Evolutionary conservation across 2,113 vertebrate genomes (phyloP).

Genomic region (Centrocercus urophasianus): DNA sequence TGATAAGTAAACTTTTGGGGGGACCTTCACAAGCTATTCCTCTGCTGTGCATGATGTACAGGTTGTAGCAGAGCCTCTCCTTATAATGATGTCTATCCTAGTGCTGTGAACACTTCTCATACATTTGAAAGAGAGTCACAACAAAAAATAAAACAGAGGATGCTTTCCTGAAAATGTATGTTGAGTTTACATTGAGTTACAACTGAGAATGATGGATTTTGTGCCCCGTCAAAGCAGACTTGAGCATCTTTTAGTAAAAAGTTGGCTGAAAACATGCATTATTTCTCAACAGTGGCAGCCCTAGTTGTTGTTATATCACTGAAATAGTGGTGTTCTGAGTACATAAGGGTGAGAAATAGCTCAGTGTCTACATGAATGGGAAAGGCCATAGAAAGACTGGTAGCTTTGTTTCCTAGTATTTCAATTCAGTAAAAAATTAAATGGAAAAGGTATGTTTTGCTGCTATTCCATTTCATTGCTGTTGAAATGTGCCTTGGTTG

Average conservation of each 20-base stretch:
- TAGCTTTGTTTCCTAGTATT: not conserved
- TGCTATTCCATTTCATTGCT: not conserved
- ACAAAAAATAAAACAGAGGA: not conserved
- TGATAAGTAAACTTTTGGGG: not conserved
- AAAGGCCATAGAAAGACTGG: not conserved
- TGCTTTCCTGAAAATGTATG: not conserved
- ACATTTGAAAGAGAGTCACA: not conserved
- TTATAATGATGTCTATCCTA: not conserved
- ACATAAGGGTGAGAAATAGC: not conserved
- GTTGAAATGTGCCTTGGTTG: not conserved
- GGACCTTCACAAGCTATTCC: not conserved
- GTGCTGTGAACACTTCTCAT: not conserved
- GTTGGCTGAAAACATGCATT: not conserved
- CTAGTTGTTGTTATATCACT: not conserved
- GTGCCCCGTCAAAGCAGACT: not conserved
- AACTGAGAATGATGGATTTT: not conserved
- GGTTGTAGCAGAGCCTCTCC: not conserved
- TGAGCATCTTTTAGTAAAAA: not conserved
- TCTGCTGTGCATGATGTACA: not conserved
- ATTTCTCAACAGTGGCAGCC: not conserved
- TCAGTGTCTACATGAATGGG: not conserved
- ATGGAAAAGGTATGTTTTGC: not conserved
- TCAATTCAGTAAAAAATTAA: not conserved
- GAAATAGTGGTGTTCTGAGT: not conserved
- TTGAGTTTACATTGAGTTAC: not conserved